A percentile compares a stretch with the other conserved stretches of the same genome.
Evolutionary conservation across 2,888 invertebrate genomes (phyloP).

Genomic region (Calliopum simillimum): DNA sequence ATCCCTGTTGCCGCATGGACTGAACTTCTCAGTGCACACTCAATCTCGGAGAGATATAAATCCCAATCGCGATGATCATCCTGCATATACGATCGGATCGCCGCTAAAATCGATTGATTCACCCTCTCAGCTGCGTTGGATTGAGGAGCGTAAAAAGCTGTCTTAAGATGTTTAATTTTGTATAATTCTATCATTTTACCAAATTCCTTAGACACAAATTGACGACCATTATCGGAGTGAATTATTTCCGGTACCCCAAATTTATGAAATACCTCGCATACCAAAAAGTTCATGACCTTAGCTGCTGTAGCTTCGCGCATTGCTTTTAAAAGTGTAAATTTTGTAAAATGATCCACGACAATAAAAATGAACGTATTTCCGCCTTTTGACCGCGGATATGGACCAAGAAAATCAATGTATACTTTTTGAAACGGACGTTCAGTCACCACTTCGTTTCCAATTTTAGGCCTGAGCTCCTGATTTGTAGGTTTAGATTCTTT

Average conservation of each 20-base stretch:
- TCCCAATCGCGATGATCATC: constrained; percentile 43
- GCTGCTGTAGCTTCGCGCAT: neutral
- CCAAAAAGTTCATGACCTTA: neutral
- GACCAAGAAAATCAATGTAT: no score
- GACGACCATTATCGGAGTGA: neutral
- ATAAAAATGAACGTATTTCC: no score
- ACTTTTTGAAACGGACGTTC: no score
- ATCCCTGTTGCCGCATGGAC: constrained; percentile 36
- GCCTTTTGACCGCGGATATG: no score
- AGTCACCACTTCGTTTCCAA: no score
- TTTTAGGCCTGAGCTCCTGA: no score
- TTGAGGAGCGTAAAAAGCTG: no score
- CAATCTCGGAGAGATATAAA: constrained; percentile 36
- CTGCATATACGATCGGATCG: constrained; percentile 45
- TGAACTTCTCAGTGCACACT: constrained; percentile 36
- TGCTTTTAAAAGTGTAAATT: neutral
- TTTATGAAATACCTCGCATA: constrained; percentile 8
- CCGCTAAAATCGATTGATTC: constrained; percentile 52
- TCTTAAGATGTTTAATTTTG: no score
- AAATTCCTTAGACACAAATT: neutral
- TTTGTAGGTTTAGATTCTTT: no score
- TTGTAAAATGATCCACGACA: neutral
- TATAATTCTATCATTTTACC: no score
- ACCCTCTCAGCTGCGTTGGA: constrained; percentile 9
- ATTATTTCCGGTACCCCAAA: no score